Evolutionary conservation across 2,888 invertebrate genomes (phyloP).

Genomic region (Furcula furcula): DNA sequence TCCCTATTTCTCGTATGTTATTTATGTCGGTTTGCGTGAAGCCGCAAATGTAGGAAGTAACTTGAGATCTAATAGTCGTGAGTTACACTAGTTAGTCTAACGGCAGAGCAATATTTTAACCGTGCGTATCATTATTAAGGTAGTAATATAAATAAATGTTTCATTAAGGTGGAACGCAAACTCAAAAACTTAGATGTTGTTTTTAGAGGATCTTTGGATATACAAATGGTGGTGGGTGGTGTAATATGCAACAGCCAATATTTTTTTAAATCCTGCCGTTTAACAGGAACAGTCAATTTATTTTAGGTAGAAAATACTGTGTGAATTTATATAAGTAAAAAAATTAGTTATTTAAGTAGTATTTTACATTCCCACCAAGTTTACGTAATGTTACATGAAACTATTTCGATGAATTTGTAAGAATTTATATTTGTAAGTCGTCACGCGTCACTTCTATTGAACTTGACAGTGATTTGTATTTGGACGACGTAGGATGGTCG

Average conservation of each 20-base stretch:
- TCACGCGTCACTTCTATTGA: slow-evolving; percentile 51
- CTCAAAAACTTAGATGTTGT: not conserved
- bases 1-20: slow-evolving; percentile 24
- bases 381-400: slow-evolving; percentile 5
- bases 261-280: too few relatives aligned
- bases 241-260: too few relatives aligned
- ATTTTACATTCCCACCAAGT: slow-evolving; percentile 4
- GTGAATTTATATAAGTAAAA: too few relatives aligned
- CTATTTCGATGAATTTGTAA: slow-evolving; percentile 10
- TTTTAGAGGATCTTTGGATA: too few relatives aligned
- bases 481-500: slow-evolving; percentile 44
- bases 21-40: slow-evolving; percentile 30
- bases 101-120: slow-evolving; percentile 12
- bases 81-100: slow-evolving; percentile 25
- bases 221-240: too few relatives aligned
- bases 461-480: slow-evolving; percentile 68
- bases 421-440: slow-evolving; percentile 32
- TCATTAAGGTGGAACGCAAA: not conserved
- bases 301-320: too few relatives aligned
- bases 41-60: slow-evolving; percentile 56
- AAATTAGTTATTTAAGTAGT: not conserved
- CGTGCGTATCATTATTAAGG: slow-evolving; percentile 4
- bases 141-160: slow-evolving; percentile 1
- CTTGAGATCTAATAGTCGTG: slow-evolving; percentile 37
- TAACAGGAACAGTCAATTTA: too few relatives aligned